Percentiles rank a stretch among this genome's conserved stretches.
These are phyloP conservation scores for Hyles lineata DNA, from an alignment of 2,888 invertebrate genomes.

Conservation along the genomic window DNA sequence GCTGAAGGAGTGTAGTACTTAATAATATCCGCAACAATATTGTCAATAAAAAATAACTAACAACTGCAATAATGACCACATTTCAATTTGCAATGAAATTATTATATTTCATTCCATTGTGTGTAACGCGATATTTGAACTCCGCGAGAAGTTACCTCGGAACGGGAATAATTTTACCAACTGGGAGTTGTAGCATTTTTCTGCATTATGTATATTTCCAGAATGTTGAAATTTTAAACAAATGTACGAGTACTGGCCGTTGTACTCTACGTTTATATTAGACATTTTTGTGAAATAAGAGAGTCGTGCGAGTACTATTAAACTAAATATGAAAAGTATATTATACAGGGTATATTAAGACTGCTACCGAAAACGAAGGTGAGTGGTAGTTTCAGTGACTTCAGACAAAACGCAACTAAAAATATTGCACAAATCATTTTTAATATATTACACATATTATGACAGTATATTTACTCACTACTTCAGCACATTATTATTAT, in stretches of 20 bases:
- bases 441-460: no score
- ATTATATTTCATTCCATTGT: background rate
- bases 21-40: background rate
- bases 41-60: background rate
- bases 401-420: no score
- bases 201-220: conserved; percentile 16
- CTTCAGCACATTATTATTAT: no score
- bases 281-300: background rate
- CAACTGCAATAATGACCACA: background rate
- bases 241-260: background rate
- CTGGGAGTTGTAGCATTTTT: conserved; percentile 13
- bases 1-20: no score
- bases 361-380: no score
- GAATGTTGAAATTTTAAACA: conserved; percentile 17
- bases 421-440: no score
- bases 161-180: conserved; percentile 17
- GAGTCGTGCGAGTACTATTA: background rate
- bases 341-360: no score
- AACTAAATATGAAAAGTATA: conserved; percentile 2
- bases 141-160: conserved; percentile 4
- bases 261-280: background rate
- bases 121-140: conserved; percentile 20
- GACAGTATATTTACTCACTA: no score
- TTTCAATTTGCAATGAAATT: conserved; percentile 40
- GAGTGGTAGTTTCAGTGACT: no score